Base-by-base conservation (phyloP, 1,140 invertebrate genomes). In the Hyles vespertilio region DNA sequence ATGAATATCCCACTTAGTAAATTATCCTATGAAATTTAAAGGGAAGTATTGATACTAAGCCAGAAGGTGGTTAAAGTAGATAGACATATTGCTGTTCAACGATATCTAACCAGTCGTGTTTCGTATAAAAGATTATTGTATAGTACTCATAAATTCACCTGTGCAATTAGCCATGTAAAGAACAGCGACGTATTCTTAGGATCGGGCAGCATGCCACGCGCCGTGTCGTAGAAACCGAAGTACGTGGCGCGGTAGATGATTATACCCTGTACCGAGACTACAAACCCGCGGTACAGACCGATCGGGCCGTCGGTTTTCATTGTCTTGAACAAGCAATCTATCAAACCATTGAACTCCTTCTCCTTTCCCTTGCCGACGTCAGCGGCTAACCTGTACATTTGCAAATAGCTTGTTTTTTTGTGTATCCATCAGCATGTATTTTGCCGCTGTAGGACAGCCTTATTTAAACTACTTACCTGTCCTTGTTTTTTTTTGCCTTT, bases 141-240 rank as follows among this genome's bases (percentile, higher is more conserved):
- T 5, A 40, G 33, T 32, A 33, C 11, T 8, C 5, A 7, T 56
- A 49, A 36, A 81, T 63, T 81, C 79, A 94, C 93, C 91, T 94
- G 93, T 84, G 96, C 96, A 79, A 98, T 96, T 77, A 92, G 89
- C 93, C 95, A 97, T 32, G 94, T 95, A 51, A 94, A 77, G 33
- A 95, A 61, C 74, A 97, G 88, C 60, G 93, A 92, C 61, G 95
- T 95, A 74, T 96, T 95, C 87, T 95, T 95, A 5, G 94, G 93
- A 66, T 97, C 94, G 7, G 96, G 93, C 56, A 98, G 79, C 91
- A 98, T 95, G 66, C 94, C 96, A 86, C 96, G 96, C 63, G 96
- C 94, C 58, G 96, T 98, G 83, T 98, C 97, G 77, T 95, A 98
- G 89, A 96, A 95, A 67, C 97, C 97, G 79, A 98, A 98, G 91